Evolutionary conservation across 2,888 invertebrate genomes (phyloP).

Genomic region (Caenorhabditis wallacei): DNA sequence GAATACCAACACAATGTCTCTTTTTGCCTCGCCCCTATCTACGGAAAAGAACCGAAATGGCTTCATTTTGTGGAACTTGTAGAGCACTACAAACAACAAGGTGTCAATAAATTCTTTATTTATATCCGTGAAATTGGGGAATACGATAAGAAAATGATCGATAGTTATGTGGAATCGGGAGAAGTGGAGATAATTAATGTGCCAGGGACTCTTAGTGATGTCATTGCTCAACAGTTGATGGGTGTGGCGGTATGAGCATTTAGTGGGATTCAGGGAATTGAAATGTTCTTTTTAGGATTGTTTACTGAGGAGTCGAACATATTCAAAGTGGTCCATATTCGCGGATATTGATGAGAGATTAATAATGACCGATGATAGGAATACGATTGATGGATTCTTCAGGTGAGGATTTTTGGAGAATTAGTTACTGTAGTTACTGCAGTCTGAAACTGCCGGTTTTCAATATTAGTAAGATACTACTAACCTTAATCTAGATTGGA

Average conservation of each 20-base stretch:
- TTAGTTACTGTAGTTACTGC: not conserved
- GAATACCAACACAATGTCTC: constrained; percentile 57
- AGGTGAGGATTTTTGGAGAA: constrained; percentile 15
- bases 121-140: constrained; percentile 57
- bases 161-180: constrained; percentile 55
- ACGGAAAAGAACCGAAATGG: constrained; percentile 65
- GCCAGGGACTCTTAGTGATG: constrained; percentile 38
- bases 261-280: not conserved
- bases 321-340: constrained; percentile 63
- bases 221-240: constrained; percentile 63
- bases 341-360: constrained; percentile 64
- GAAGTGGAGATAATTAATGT: constrained; percentile 56
- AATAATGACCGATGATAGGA: constrained; percentile 58
- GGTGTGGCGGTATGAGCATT: constrained; percentile 60
- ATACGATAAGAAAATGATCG: constrained; percentile 48
- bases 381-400: constrained; percentile 53
- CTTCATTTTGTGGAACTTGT: constrained; percentile 58
- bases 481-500: too few species aligned
- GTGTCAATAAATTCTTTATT: constrained; percentile 52
- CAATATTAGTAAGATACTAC: too few species aligned
- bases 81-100: constrained; percentile 66
- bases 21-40: constrained; percentile 60
- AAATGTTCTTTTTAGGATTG: constrained; percentile 43
- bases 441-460: too few species aligned
- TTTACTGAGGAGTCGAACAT: constrained; percentile 49